phyloP scores from a whole-genome alignment of 2,888 invertebrate genomes.

The Drosophila atripex region DNA sequence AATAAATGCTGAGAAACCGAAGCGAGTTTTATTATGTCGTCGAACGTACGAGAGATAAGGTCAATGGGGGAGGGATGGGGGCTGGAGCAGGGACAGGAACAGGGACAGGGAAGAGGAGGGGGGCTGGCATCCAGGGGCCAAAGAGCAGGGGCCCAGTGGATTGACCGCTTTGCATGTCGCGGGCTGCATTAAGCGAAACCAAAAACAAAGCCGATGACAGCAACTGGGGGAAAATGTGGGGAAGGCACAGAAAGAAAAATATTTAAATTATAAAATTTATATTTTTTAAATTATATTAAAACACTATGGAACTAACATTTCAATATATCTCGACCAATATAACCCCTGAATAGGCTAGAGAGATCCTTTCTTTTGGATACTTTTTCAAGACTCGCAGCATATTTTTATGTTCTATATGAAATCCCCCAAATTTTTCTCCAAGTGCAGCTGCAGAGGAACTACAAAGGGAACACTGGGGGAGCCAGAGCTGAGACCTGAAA shows the following conservation, averaged over 20 bases:
- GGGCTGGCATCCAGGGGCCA: background rate
- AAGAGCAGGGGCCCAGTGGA: constrained; percentile 36
- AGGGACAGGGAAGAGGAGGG: background rate
- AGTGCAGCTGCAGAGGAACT: background rate
- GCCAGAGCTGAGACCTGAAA: constrained; percentile 1
- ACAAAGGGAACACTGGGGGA: constrained; percentile 1
- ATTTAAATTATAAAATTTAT: background rate
- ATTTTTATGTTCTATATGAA: background rate
- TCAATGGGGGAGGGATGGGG: constrained; percentile 7
- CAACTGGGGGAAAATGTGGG: constrained; percentile 10
- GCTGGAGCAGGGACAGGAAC: background rate
- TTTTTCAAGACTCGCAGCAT: too few species aligned
- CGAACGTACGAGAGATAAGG: constrained; percentile 46
- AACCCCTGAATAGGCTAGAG: too few species aligned
- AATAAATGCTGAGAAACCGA: constrained; percentile 57
- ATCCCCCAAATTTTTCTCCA: background rate
- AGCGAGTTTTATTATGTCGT: constrained; percentile 71
- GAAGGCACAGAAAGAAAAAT: constrained; percentile 5
- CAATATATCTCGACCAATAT: too few species aligned
- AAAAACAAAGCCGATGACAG: constrained; percentile 49
- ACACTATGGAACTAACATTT: too few species aligned
- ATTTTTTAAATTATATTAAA: too few species aligned
- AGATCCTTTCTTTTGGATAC: too few species aligned
- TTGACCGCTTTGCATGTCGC: constrained; percentile 60
- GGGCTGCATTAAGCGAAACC: constrained; percentile 72